Evolutionary conservation across 2,888 invertebrate species (phyloP), one percentile per base, ranked within the genome.

Genomic region (Kuschelorhynchus macadamiae): DNA sequence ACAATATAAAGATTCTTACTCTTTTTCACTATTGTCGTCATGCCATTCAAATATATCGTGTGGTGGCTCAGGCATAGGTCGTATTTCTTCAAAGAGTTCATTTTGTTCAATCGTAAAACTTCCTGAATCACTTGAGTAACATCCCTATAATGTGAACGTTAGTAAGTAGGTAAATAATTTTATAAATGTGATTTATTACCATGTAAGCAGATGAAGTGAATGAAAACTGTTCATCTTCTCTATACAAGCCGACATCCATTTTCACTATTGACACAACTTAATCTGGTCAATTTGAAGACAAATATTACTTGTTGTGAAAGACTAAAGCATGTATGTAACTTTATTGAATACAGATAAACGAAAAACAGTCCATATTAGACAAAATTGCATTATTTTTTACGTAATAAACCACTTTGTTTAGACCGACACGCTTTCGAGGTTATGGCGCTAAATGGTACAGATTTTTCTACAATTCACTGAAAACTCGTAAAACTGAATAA

Each of bases 211-310:
- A 68, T 25, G 74, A 76, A 71, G 11, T 76, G 76, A 53, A 67
- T 36, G 84, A 80, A 78, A 86, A 86, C 71, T 85, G 84, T 80
- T 86, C 85, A 77, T 82, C 86, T 79, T 85, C 85, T 70, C 84
- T 82, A 74, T 85, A 85, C 69, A 84, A 84, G 75, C 84, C 85
- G 69, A 86, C 81, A 81, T 86, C 86, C 86, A 87, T 87, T 85
- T 85, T 71, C 21, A 49, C n/a, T 9, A 18, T 3, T 17, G 42
- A 42, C 56, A 56, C 56, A 50, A 52, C 18, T 14, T 4, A 39
- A 62, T 46, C 33, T 55, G 36, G 30, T 49, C 39, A 9, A 9
- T 41, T 47, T 46, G 33, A 12, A 25, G 44, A 11, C 3, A 21
- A 66, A 32, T 46, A 50, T 18, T 33, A 18, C 46, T 41, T 46